Conservation (phyloP, 2,797 vertebrate genomes). For the Vultur gryphus region DNA sequence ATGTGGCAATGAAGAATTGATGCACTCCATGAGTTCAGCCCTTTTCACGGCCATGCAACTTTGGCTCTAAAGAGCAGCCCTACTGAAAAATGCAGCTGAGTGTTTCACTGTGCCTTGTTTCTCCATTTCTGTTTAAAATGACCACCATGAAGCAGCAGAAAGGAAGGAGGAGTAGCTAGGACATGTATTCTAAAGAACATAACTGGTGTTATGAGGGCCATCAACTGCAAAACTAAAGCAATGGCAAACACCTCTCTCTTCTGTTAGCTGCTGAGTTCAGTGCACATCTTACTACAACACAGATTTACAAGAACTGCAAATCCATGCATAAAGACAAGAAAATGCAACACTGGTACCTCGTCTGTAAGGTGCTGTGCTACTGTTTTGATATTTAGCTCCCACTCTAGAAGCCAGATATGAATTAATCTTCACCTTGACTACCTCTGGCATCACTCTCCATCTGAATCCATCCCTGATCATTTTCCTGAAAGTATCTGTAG, state of each 20-base stretch:
- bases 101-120: neutral
- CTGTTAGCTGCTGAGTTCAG: neutral
- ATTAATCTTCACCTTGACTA: constrained; percentile 26
- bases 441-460: neutral
- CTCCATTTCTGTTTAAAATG: neutral
- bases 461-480: neutral
- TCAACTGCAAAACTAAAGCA: neutral
- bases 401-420: neutral
- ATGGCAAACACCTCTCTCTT: neutral
- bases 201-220: neutral
- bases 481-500: neutral
- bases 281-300: neutral
- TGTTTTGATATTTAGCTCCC: neutral
- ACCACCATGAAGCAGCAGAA: neutral
- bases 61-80: neutral
- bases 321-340: neutral
- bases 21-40: neutral
- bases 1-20: neutral
- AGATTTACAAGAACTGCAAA: neutral
- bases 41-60: neutral
- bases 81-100: neutral
- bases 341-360: neutral
- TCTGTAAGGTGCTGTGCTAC: neutral
- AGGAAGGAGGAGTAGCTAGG: neutral
- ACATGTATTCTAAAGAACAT: constrained; percentile 8